phyloP scores from a whole-genome alignment of 37 sponge, comb jelly and placozoan species.

The Oopsacas minuta region DNA sequence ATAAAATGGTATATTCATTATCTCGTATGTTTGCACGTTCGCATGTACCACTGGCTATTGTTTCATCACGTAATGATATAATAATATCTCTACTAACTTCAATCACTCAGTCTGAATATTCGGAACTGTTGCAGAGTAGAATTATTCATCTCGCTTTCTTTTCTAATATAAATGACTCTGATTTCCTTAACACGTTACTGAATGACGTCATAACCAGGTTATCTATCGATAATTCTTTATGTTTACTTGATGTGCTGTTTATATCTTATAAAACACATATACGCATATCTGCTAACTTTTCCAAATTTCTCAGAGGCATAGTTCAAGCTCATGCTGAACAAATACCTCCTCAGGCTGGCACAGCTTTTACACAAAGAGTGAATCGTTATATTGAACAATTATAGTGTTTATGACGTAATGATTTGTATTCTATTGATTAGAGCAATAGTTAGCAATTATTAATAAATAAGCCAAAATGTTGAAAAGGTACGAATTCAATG shows the following conservation, averaged over 20 bases:
- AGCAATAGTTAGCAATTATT: too few relatives aligned
- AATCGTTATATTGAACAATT: too few relatives aligned
- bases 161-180: neutral
- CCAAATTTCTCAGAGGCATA: neutral
- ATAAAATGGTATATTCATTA: neutral
- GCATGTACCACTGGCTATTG: neutral
- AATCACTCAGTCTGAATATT: neutral
- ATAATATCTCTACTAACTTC: neutral
- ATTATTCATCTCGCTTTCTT: slow-evolving; percentile 2
- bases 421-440: too few relatives aligned
- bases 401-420: too few relatives aligned
- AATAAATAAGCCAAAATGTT: too few relatives aligned
- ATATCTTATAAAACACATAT: neutral
- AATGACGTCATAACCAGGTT: neutral
- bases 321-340: too few relatives aligned
- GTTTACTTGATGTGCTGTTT: neutral
- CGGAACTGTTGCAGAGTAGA: neutral
- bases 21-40: neutral
- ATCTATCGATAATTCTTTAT: neutral
- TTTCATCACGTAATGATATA: neutral
- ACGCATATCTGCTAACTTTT: neutral
- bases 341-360: too few relatives aligned
- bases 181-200: neutral
- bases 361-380: too few relatives aligned
- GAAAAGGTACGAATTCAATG: too few relatives aligned